A percentile compares a stretch with the other conserved stretches of the same genome.
Evolutionary conservation across 2,797 vertebrate genomes (phyloP).

Genomic region (Rhyacichthys aspro): DNA sequence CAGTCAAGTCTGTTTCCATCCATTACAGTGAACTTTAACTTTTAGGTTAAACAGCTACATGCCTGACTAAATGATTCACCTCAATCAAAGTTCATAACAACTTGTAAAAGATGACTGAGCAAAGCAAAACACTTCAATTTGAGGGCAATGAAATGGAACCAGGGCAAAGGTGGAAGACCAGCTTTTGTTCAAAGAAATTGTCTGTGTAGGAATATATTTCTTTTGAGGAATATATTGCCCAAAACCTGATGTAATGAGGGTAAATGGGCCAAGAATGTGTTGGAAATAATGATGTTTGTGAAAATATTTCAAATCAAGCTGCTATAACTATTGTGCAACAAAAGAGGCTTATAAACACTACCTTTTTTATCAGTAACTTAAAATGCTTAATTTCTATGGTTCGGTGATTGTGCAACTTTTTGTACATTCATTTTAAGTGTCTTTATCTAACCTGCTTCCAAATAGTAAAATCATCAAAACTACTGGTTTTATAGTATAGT

Average conservation of each 20-base stretch:
- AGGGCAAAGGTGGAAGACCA: conserved; percentile 44
- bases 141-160: conserved; percentile 36
- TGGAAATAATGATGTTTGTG: conserved; percentile 25
- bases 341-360: background rate
- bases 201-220: no score
- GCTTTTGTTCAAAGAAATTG: background rate
- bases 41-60: conserved; percentile 43
- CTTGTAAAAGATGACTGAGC: conserved; percentile 47
- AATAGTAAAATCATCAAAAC: no score
- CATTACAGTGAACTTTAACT: conserved; percentile 6
- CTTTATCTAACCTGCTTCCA: no score
- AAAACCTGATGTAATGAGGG: conserved; percentile 14
- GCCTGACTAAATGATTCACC: conserved; percentile 67
- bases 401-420: no score
- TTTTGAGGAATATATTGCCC: no score
- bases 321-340: conserved; percentile 7
- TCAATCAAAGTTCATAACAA: conserved; percentile 48
- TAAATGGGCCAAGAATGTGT: conserved; percentile 25
- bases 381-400: background rate
- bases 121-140: conserved; percentile 15
- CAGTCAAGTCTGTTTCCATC: background rate
- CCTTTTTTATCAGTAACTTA: background rate
- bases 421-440: no score
- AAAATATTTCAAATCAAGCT: conserved; percentile 31
- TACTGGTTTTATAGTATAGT: no score